Evolutionary conservation across 2,888 invertebrate genomes (phyloP), one percentile per base, ranked within the genome.

Genomic region (Gryllus longicercus): DNA sequence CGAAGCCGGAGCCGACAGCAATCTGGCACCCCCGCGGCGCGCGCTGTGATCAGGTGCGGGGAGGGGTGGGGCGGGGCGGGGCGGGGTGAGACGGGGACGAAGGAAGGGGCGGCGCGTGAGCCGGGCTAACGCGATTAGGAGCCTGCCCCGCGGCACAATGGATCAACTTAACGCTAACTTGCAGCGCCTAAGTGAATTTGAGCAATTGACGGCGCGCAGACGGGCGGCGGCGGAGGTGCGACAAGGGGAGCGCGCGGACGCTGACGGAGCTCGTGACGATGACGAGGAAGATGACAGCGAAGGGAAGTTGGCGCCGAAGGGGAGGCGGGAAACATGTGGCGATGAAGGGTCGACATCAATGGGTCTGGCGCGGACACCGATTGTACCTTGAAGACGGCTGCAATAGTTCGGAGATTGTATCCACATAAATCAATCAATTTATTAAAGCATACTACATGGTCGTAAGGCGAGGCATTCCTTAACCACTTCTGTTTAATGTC

Each of bases 101-200:
- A 63, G n/a, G 63, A 63, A 14, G 11, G 4, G 14, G 16, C 63
- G 63, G 63, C 14, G 63, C 63, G 63, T 18, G n/a, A 63, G 63
- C 63, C 63, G 63, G n/a, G 63, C 63, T 63, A 63, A 63, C 63
- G 63, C 63, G 63, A 63, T 63, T 63, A 63, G 16, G 63, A 3
- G 16, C n/a, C 63, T 63, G n/a, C 63, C 63, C 63, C 63, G 63
- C 63, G 63, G 63, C 63, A 63, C 63, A 63, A 63, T 63, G 63
- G 63, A 63, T 63, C 63, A 63, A 63, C 63, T 63, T 63, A 63
- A 63, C 63, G 63, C 63, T 63, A 63, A 63, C 63, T 63, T 63
- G 63, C 63, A 63, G 63, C 63, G 14, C 63, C 63, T 63, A 63
- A 63, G 63, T 63, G 63, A 63, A 63, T 63, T 63, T 63, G 63